Base-by-base conservation (phyloP, 64 coral and sea anemone genomes). In the Pocillopora damicornis region DNA sequence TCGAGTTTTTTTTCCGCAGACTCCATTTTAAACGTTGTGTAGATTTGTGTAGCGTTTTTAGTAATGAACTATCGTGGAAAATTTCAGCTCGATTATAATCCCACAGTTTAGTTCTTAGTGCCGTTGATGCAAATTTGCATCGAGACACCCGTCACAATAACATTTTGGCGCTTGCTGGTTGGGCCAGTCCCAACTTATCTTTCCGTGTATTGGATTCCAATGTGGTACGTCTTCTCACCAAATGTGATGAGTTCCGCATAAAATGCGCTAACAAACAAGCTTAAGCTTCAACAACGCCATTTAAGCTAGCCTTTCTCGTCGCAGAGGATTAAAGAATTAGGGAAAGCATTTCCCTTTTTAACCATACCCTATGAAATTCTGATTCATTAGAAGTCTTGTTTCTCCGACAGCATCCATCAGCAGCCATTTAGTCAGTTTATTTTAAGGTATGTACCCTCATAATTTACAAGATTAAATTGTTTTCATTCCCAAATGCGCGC, bases 371-470 rank as follows among this genome's bases (percentile, higher is more conserved):
- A 58, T 61, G 77, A 79, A 79, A 60, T 25, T 56, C 13, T 79
- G 77, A 79, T 77, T 77, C 56, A 77, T 77, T 71, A 26, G 20
- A 1, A 23, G 67, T 71, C 67, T 26, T 71, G 67, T 71, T 71
- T 71, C n/a, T 23, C n/a, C 7, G 67, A 71, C 67, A 71, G 67
- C 67, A 77, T 60, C 77, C 15, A 79, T 79, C 77, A 79, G 57
- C 77, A 79, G 77, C 51, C 77, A 79, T 59, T 79, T 79, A 25
- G 51, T 60, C 77, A 79, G 77, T 79, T 79, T 60, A 79, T 79
- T 25, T 79, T 60, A 15, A 79, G 18, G 20, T n/a, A 77, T 79
- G 25, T 60, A 20, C 37, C 11, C 75, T 17, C 56, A 20, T 77
- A 11, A 71, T 71, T 71, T 22, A 20, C 75, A 77, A 77, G 75